Evolutionary conservation across 2,797 vertebrate species (phyloP).

Genomic region (Yasuhikotakia modesta): DNA sequence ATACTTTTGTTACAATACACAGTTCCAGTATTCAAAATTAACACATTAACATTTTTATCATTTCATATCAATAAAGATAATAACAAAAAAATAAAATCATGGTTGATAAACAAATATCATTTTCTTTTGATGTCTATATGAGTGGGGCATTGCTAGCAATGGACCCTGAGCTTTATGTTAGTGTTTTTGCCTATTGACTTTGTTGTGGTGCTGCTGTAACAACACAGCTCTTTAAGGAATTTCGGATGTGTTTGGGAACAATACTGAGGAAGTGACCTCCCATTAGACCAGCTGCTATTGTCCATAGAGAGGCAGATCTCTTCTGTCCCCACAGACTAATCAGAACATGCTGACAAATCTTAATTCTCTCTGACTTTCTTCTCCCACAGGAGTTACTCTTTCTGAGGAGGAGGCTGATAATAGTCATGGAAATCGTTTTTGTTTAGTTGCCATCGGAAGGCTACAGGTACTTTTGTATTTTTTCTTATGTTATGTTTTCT

Average conservation of each 20-base stretch:
- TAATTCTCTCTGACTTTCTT: not conserved
- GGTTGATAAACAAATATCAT: too few species aligned
- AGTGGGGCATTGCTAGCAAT: too few species aligned
- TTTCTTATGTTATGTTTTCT: not conserved
- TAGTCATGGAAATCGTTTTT: conserved; percentile 91
- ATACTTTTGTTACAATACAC: too few species aligned
- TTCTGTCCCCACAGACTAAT: not conserved
- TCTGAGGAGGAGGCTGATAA: conserved; percentile 90
- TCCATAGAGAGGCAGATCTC: conserved; percentile 4
- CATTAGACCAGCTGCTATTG: conserved; percentile 7
- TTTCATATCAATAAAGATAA: too few species aligned
- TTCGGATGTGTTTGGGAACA: conserved; percentile 14
- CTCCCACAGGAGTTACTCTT: conserved; percentile 89
- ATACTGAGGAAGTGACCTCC: conserved; percentile 11
- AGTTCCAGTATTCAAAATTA: too few species aligned
- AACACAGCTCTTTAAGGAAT: not conserved
- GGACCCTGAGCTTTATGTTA: too few species aligned
- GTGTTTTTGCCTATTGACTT: too few species aligned
- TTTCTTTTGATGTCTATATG: too few species aligned
- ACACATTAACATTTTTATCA: too few species aligned
- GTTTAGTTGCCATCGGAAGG: conserved; percentile 94
- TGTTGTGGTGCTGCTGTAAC: not conserved
- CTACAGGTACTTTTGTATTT: conserved; percentile 82
- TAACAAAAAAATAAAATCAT: too few species aligned
- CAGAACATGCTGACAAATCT: not conserved